These are phyloP conservation scores for Rattus norvegicus DNA, from an alignment of 2,113 vertebrate species.

Conservation along the genomic window GRCr8 NC_086028.1:30861501-30862000, in stretches of 20 bases:
- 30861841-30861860: not conserved
- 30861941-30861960: not conserved
- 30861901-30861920: not conserved
- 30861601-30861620: not conserved
- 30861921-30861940: not conserved
- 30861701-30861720: not conserved
- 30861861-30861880: not conserved
- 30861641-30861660: not conserved
- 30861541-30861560: not conserved
- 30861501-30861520: not conserved
- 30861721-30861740: not conserved
- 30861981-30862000: not conserved
- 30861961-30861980: not conserved
- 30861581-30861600: not conserved
- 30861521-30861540: not conserved
- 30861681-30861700: not conserved
- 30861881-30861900: not conserved
- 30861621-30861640: not conserved
- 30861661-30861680: too few relatives aligned
- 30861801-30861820: too few relatives aligned
- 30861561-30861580: not conserved
- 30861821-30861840: not conserved
- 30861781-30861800: not conserved
- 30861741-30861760: too few relatives aligned
- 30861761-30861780: not conserved